Evolutionary conservation across 1,140 invertebrate species (phyloP).

Genomic region (Drosophila littoralis): DNA sequence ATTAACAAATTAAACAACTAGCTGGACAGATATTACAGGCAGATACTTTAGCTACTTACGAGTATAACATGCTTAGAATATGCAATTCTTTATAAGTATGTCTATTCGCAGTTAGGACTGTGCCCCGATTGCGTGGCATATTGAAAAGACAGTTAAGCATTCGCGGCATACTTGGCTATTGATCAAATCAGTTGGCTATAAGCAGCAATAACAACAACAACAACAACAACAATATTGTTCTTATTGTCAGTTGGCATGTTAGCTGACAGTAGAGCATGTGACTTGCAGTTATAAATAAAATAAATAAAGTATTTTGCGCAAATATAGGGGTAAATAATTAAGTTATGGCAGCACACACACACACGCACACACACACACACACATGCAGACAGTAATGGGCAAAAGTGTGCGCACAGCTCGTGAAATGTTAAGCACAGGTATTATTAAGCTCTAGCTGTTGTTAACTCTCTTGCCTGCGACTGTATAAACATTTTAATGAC

Average conservation of each 20-base stretch:
- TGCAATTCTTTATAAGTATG: neutral
- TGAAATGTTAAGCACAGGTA: constrained; percentile 12
- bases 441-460: constrained; percentile 27
- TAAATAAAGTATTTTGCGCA: constrained; percentile 56
- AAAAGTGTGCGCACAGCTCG: constrained; percentile 40
- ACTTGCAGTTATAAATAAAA: constrained; percentile 60
- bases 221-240: constrained; percentile 16
- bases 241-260: constrained; percentile 52
- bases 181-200: constrained; percentile 26
- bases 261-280: constrained; percentile 64
- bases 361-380: constrained; percentile 10
- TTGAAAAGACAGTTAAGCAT: constrained; percentile 5
- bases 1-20: neutral
- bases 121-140: constrained; percentile 1
- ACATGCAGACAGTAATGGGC: constrained; percentile 40
- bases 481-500: constrained; percentile 37
- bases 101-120: neutral
- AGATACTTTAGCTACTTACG: neutral
- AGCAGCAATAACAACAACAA: constrained; percentile 25
- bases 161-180: constrained; percentile 26
- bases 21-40: no score
- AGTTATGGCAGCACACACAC: constrained; percentile 50
- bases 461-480: constrained; percentile 32
- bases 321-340: constrained; percentile 60
- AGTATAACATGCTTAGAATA: neutral